Evolutionary conservation across 2,888 invertebrate species (phyloP).

Genomic region (Frankliniella intonsa): DNA sequence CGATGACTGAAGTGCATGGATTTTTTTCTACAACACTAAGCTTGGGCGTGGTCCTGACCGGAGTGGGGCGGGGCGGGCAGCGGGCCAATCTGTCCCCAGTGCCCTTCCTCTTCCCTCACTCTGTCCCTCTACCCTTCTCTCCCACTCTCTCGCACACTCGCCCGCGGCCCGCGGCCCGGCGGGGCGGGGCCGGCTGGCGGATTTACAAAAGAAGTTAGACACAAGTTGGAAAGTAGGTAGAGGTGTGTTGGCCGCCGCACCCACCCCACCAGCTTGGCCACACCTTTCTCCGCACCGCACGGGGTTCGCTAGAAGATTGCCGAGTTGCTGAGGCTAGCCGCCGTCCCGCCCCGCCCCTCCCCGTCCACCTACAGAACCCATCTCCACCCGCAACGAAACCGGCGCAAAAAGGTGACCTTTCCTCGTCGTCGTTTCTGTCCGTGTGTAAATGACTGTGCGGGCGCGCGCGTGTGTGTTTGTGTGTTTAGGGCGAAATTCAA

Average conservation of each 20-base stretch:
- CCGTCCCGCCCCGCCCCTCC: no score
- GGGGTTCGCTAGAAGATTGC: background rate
- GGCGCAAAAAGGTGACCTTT: background rate
- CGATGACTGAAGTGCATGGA: no score
- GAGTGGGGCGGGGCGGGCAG: constrained; percentile 2
- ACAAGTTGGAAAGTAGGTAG: constrained; percentile 13
- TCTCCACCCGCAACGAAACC: no score
- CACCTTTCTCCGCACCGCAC: background rate
- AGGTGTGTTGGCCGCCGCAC: background rate
- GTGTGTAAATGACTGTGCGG: background rate
- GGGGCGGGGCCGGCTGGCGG: background rate
- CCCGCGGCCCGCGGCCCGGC: background rate
- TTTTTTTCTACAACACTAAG: no score
- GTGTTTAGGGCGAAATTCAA: no score
- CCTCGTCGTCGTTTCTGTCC: background rate
- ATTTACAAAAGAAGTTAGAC: constrained; percentile 10
- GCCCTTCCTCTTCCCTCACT: background rate
- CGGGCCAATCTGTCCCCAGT: background rate
- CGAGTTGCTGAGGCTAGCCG: no score
- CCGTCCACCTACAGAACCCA: no score
- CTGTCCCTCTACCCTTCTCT: background rate
- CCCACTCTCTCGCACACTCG: background rate
- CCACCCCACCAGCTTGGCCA: background rate
- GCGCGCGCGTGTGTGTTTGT: background rate
- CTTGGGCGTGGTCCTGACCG: background rate